Evolutionary conservation across 2,113 vertebrate genomes (phyloP), one percentile per base, ranked within the genome.

Genomic region (Oreochromis aureus): DNA sequence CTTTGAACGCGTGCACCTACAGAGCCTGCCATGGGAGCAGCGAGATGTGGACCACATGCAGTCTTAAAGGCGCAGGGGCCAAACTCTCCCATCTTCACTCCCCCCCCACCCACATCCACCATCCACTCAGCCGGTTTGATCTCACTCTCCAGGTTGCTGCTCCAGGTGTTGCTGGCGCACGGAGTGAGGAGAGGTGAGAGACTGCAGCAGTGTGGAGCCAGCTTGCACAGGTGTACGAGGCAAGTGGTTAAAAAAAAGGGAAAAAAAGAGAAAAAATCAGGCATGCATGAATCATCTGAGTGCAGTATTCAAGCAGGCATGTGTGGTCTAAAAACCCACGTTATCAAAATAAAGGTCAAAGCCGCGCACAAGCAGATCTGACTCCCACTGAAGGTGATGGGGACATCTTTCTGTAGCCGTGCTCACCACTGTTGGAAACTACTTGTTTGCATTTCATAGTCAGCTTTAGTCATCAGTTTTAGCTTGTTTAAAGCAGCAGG

Each of bases 61-160:
- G 86, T 18, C 90, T 96, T 96, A 95, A 96, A 96, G 95, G 93
- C 36, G 82, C 93, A 94, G 94, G 34, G 22, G 15, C 76, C 24
- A 53, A 66, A 6, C 61, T 41, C 66, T 22, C 48, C 48, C 63
- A 13, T 48, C 22, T 16, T 7, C 4, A 15, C 12, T 7, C 4
- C 5, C 27, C 81, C 10, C 5, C 18, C 58, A 32, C 27, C 30
- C 58, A 19, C 59, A 5, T 4, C 53, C 16, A 19, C 6, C 5
- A 36, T 66, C 32, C 15, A 15, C 36, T 15, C 53, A 51, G 44
- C 36, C 30, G 2, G 30, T 16, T 80, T 34, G 51, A 9, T 22
- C 10, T 22, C 85, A 55, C 36, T 76, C 69, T 76, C 69, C 69
- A 76, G 69, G 69, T 76, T 76, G 41, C 69, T 76, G 69, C 69